These are phyloP conservation scores for Scaptodrosophila lebanonensis DNA, from an alignment of 1,140 invertebrate genomes.

Conservation along the genomic window DNA sequence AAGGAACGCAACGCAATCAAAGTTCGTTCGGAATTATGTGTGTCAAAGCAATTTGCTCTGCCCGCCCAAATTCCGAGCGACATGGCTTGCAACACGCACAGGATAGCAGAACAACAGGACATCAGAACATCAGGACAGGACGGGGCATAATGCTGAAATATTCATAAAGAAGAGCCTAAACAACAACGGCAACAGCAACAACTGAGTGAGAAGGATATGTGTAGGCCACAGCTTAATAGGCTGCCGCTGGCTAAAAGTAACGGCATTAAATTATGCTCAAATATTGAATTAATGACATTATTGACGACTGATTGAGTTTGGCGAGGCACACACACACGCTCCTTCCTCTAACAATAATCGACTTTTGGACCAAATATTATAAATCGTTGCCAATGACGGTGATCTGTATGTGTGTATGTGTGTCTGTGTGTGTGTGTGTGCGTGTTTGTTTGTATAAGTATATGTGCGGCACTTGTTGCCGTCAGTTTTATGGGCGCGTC, in stretches of 20 bases:
- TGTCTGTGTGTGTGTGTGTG: not conserved
- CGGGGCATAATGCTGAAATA: constrained; percentile 52
- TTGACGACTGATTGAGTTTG: constrained; percentile 56
- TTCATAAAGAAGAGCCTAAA: constrained; percentile 48
- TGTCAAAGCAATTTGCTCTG: constrained; percentile 32
- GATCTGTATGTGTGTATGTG: not conserved
- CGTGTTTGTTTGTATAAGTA: not conserved
- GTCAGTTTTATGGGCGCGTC: constrained; percentile 33
- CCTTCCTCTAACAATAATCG: constrained; percentile 26
- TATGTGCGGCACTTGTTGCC: constrained; percentile 30
- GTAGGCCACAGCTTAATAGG: constrained; percentile 55
- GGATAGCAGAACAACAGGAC: not conserved
- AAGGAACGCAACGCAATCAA: too few relatives aligned
- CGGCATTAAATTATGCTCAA: constrained; percentile 54
- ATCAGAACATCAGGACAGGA: not conserved
- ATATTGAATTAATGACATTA: constrained; percentile 68
- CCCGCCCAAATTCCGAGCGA: constrained; percentile 22
- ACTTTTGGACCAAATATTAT: constrained; percentile 36
- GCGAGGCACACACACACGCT: constrained; percentile 3
- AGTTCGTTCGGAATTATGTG: constrained; percentile 25
- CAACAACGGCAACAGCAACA: constrained; percentile 21
- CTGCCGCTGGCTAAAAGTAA: constrained; percentile 10
- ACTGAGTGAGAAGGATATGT: too few relatives aligned
- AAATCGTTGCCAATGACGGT: constrained; percentile 21
- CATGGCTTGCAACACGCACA: constrained; percentile 5